Evolutionary conservation across 2,797 vertebrate species (phyloP).

Genomic region (Gallinago stenura): DNA sequence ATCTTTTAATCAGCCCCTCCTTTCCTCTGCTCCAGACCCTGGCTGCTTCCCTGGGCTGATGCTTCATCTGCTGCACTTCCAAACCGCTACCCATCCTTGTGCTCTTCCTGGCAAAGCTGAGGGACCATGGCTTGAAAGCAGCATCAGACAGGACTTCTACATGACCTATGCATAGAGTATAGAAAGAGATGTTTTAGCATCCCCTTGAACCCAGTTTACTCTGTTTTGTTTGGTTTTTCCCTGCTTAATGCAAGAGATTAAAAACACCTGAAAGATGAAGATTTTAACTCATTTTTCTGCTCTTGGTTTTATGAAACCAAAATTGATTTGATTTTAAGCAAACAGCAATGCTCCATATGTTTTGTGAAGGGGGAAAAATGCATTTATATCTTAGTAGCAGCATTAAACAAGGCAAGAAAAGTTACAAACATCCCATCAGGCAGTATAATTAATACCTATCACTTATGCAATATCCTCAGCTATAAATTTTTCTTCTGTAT

Average conservation of each 20-base stretch:
- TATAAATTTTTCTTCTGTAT: background rate
- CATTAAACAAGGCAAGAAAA: background rate
- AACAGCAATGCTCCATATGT: background rate
- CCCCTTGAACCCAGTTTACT: background rate
- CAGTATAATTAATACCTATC: slow-evolving; percentile 2
- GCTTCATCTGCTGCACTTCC: background rate
- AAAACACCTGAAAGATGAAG: background rate
- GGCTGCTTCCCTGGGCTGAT: background rate
- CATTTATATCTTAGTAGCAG: background rate
- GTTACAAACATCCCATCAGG: background rate
- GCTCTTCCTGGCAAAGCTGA: background rate
- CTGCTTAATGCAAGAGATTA: background rate
- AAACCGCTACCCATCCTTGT: background rate
- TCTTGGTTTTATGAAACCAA: background rate
- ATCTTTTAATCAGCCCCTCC: background rate
- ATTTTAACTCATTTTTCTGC: background rate
- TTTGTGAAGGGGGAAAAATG: background rate
- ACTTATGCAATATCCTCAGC: background rate
- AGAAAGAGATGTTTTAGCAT: background rate
- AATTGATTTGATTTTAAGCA: background rate
- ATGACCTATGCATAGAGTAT: background rate
- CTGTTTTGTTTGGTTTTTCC: background rate
- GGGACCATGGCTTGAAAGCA: background rate
- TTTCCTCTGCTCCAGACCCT: background rate
- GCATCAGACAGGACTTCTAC: background rate